A percentile compares a stretch with the other conserved stretches of the same genome.
phyloP scores from a whole-genome alignment of 2,888 invertebrate genomes.

The Apamea epomidion region DNA sequence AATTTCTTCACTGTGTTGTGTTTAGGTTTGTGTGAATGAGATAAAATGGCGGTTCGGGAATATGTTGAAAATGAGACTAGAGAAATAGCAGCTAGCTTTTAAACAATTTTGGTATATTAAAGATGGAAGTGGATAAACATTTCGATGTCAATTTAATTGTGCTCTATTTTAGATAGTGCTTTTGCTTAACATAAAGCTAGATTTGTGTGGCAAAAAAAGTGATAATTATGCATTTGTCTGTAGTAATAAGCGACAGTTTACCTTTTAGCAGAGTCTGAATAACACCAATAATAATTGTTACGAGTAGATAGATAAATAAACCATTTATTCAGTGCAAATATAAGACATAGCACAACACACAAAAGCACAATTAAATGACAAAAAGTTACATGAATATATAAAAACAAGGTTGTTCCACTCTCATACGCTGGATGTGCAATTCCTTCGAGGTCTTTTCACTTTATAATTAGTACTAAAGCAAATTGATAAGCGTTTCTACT shows the following conservation, averaged over 20 bases:
- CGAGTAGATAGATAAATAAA: background rate
- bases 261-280: no score
- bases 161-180: background rate
- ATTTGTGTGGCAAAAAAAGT: background rate
- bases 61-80: conserved; percentile 9
- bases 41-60: conserved; percentile 19
- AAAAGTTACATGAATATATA: background rate
- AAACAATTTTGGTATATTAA: conserved; percentile 16
- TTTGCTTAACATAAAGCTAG: background rate
- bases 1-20: conserved; percentile 57
- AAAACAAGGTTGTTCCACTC: background rate
- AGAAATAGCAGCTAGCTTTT: conserved; percentile 17
- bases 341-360: background rate
- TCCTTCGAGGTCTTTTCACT: background rate
- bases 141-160: conserved; percentile 9
- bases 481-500: background rate
- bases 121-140: conserved; percentile 3
- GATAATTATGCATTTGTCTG: background rate
- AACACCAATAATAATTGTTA: background rate
- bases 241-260: background rate
- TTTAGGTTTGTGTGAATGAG: conserved; percentile 37
- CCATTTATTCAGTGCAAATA: background rate
- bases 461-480: background rate
- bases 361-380: background rate
- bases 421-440: background rate